These are phyloP conservation scores for Drosophila fulvimacula DNA, from an alignment of 2,888 invertebrate genomes.

Conservation along the genomic window DNA sequence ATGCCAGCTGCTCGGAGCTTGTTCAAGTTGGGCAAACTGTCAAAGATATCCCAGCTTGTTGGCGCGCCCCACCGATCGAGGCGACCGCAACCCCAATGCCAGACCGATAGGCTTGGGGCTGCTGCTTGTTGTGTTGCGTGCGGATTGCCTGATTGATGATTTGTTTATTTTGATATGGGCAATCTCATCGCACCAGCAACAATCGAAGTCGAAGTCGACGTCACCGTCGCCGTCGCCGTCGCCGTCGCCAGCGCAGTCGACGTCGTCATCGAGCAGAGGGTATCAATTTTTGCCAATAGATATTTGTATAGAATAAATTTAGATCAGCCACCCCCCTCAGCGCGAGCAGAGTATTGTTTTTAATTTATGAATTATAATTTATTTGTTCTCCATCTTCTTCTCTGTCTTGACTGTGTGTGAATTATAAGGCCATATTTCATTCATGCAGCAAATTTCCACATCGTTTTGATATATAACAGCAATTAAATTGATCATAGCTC, in stretches of 20 bases:
- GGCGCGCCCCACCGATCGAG: conserved; percentile 20
- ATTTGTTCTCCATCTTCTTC: conserved; percentile 31
- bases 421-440: conserved; percentile 54
- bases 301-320: conserved; percentile 41
- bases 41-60: conserved; percentile 76
- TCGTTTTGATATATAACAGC: conserved; percentile 59
- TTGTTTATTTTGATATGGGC: conserved; percentile 80
- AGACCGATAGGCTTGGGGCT: conserved; percentile 36
- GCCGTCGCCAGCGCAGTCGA: too few relatives aligned
- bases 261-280: conserved; percentile 2
- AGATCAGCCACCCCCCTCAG: conserved; percentile 54
- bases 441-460: conserved; percentile 36
- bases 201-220: conserved; percentile 5
- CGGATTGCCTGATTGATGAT: conserved; percentile 81
- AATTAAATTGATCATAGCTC: conserved; percentile 47
- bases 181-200: conserved; percentile 72
- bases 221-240: neutral
- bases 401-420: conserved; percentile 9
- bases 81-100: conserved; percentile 10
- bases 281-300: conserved; percentile 62
- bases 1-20: conserved; percentile 59
- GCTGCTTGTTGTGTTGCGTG: conserved; percentile 58
- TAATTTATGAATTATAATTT: conserved; percentile 77
- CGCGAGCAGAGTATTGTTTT: conserved; percentile 53
- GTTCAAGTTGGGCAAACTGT: conserved; percentile 73